Percentiles rank a stretch among this genome's conserved stretches.
Evolutionary conservation across 2,113 vertebrate species (phyloP).

Genomic region (Osmerus mordax): DNA sequence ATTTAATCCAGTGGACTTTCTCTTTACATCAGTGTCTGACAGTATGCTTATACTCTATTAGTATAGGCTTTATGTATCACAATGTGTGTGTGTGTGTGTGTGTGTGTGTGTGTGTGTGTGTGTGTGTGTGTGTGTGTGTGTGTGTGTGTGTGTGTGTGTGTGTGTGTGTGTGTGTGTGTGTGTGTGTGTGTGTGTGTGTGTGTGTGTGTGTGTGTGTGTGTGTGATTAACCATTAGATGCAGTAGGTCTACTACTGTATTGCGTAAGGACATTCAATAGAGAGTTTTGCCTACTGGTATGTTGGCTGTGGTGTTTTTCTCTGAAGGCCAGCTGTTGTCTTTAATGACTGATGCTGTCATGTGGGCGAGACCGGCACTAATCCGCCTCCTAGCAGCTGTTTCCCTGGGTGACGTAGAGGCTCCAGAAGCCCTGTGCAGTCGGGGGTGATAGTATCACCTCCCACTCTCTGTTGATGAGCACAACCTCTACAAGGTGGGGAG

Average conservation of each 20-base stretch:
- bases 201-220: neutral
- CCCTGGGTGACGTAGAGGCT: constrained; percentile 6
- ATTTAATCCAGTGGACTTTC: neutral
- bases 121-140: neutral
- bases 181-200: neutral
- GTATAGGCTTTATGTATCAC: too few relatives aligned
- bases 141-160: neutral
- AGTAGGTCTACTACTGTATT: too few relatives aligned
- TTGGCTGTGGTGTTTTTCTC: constrained; percentile 5
- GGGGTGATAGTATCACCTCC: constrained; percentile 32
- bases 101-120: neutral
- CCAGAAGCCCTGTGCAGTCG: constrained; percentile 32
- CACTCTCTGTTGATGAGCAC: constrained; percentile 16
- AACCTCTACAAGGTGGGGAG: neutral
- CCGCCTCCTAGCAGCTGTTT: constrained; percentile 46
- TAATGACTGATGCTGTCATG: constrained; percentile 11
- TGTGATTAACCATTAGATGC: neutral
- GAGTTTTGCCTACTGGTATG: neutral
- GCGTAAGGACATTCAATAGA: neutral
- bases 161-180: neutral
- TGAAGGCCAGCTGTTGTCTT: neutral
- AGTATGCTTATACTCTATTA: too few relatives aligned
- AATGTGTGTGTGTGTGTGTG: neutral
- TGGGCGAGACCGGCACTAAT: constrained; percentile 17
- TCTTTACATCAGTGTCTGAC: too few relatives aligned